phyloP scores from a whole-genome alignment of 2,113 vertebrate genomes.

The Callospermophilus lateralis region DNA sequence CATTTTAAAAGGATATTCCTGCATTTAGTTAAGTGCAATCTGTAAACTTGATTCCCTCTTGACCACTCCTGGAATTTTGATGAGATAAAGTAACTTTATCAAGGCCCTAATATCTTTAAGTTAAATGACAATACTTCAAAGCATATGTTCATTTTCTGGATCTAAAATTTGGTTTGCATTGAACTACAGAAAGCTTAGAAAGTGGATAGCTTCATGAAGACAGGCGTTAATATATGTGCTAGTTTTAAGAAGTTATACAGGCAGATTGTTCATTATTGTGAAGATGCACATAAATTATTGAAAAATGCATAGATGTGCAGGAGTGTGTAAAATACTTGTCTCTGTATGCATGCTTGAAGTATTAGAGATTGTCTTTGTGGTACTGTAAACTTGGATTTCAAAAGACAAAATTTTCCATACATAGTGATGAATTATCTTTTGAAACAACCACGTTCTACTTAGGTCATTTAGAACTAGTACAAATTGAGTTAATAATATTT shows the following conservation, averaged over 20 bases:
- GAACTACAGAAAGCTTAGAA: background rate
- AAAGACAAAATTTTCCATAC: slow-evolving; percentile 53
- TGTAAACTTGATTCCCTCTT: slow-evolving; percentile 46
- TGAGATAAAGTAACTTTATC: slow-evolving; percentile 68
- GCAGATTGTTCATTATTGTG: background rate
- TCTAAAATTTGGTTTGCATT: slow-evolving; percentile 48
- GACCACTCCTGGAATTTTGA: slow-evolving; percentile 68
- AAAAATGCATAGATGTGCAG: background rate
- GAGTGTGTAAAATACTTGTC: background rate
- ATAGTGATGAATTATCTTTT: slow-evolving; percentile 30
- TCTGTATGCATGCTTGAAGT: background rate
- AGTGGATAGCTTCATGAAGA: background rate
- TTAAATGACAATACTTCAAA: slow-evolving; percentile 71
- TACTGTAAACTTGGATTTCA: slow-evolving; percentile 57
- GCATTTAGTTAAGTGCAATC: slow-evolving; percentile 41
- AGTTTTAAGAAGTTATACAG: background rate
- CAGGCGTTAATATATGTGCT: background rate
- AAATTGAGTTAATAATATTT: slow-evolving; percentile 55
- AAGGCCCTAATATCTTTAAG: slow-evolving; percentile 65
- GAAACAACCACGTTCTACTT: slow-evolving; percentile 13
- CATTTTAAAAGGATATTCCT: slow-evolving; percentile 42
- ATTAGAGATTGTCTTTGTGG: background rate
- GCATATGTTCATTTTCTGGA: slow-evolving; percentile 15
- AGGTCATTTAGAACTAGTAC: slow-evolving; percentile 32
- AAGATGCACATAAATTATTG: background rate